A percentile compares a stretch with the other conserved stretches of the same genome.
Conservation (phyloP, 1,140 invertebrate genomes). For the Geopemphigus sp. region DNA sequence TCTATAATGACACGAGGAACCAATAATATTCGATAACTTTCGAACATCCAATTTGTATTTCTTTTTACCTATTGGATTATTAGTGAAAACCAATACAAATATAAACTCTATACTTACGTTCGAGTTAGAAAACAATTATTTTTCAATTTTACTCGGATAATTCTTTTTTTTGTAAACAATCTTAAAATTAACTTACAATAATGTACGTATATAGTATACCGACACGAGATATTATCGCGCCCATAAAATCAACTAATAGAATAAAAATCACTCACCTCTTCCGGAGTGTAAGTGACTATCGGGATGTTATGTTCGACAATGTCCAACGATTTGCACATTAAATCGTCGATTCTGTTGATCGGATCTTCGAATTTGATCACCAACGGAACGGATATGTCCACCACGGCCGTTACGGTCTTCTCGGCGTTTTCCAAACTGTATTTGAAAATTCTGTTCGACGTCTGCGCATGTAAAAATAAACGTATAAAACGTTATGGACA, state of each 20-base stretch:
- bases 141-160: no score
- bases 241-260: background rate
- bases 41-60: no score
- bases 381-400: slow-evolving; percentile 67
- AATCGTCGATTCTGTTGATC: slow-evolving; percentile 68
- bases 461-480: slow-evolving; percentile 56
- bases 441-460: slow-evolving; percentile 66
- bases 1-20: no score
- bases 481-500: background rate
- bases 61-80: no score
- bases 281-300: slow-evolving; percentile 70
- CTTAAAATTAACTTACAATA: no score
- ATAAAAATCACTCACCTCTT: slow-evolving; percentile 63
- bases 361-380: slow-evolving; percentile 67
- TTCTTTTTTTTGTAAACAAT: no score
- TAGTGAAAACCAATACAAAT: no score
- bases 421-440: slow-evolving; percentile 74
- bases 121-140: no score
- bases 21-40: no score
- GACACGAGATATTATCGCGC: no score
- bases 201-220: no score
- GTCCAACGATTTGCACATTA: slow-evolving; percentile 74
- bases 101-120: no score
- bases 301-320: slow-evolving; percentile 74
- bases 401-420: slow-evolving; percentile 64